Evolutionary conservation across 1,140 invertebrate genomes (phyloP), one percentile per base, ranked within the genome.

Genomic region (Atta texana): DNA sequence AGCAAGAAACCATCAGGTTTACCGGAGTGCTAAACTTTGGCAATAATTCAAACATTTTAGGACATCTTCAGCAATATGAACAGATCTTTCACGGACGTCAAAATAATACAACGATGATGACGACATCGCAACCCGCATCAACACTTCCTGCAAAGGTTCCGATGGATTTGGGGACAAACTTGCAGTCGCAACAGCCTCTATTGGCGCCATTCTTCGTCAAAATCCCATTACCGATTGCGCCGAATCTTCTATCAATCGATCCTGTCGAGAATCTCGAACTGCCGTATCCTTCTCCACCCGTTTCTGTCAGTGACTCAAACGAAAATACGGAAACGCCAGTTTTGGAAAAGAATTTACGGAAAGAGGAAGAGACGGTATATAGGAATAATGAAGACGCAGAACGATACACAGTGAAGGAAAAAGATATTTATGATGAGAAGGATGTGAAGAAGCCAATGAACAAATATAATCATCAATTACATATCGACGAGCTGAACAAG

Each of bases 21-120:
- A 95, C 95, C 0, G 94, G 94, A 0, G 92, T 95, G 1, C 68
- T 95, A 0, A 95, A 95, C 69, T 94, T 95, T 10, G 94, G 95
- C 4, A 95, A 95, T 69, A 93, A 93, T 39, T 91, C 94, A 0
- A 87, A 93, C 28, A 49, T 95, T 14, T 1, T 93, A 0, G 92
- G 89, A 31, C 94, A 95, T 10, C 84, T 95, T 3, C 91, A 92
- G 6, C 92, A 91, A n/a, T 95, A 95, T 63, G 94, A 95, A 66
- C 87, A 77, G 39, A 66, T 95, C 0, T 95, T 95, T 28, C 95
- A 95, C 75, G 90, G 90, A 1, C 34, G 21, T 28, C 31, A 71
- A 18, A 39, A 53, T 18, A 88, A 88, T 6, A 57, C 68, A 0
- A 55, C 69, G 78, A 39, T 39, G 34, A 39, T 39, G 34, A 57